A percentile compares a stretch with the other conserved stretches of the same genome.
phyloP scores from a whole-genome alignment of 2,888 invertebrate species.

The Geotrupes spiniger region DNA sequence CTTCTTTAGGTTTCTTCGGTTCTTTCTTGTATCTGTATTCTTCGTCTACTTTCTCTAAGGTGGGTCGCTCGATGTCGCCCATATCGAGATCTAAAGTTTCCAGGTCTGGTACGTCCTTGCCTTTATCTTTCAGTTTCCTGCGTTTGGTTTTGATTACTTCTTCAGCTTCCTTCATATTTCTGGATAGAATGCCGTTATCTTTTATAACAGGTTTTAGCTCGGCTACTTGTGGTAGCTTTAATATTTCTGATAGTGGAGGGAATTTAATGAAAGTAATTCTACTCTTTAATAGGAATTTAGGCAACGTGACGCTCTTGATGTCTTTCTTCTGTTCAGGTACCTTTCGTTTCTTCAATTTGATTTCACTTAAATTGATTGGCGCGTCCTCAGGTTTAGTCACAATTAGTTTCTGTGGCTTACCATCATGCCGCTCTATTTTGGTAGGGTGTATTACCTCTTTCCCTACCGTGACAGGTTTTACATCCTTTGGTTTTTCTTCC shows the following conservation, averaged over 20 bases:
- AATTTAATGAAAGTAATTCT: constrained; percentile 56
- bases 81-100: constrained; percentile 50
- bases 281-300: constrained; percentile 53
- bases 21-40: constrained; percentile 42
- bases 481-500: constrained; percentile 34
- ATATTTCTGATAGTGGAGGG: constrained; percentile 53
- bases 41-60: constrained; percentile 49
- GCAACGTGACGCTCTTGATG: constrained; percentile 44
- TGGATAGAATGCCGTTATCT: constrained; percentile 66
- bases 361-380: constrained; percentile 58
- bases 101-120: constrained; percentile 46
- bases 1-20: constrained; percentile 50
- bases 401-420: constrained; percentile 55
- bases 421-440: constrained; percentile 57
- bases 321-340: constrained; percentile 42
- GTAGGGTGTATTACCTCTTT: constrained; percentile 49
- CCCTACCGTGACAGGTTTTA: constrained; percentile 30
- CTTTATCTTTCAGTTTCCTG: constrained; percentile 45
- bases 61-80: constrained; percentile 42
- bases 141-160: constrained; percentile 59
- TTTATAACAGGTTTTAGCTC: constrained; percentile 54
- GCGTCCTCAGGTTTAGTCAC: constrained; percentile 55
- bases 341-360: constrained; percentile 63
- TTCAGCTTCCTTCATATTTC: constrained; percentile 62
- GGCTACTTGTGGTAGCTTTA: constrained; percentile 30